These are phyloP conservation scores for Hycleus phaleratus DNA, from an alignment of 1,140 invertebrate species.

Conservation along the genomic window DNA sequence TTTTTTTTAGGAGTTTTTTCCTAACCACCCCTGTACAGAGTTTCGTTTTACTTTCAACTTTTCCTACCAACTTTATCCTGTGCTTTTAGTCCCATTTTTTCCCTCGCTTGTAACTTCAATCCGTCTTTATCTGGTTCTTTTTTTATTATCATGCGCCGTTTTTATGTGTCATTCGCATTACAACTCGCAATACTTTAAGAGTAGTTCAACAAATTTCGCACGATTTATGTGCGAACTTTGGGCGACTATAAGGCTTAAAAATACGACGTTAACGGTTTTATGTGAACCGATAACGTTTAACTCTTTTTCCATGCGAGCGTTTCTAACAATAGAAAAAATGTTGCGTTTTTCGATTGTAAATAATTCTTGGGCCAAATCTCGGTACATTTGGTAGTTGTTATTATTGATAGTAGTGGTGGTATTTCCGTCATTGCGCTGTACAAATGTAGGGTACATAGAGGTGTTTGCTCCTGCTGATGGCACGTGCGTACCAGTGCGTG, in stretches of 20 bases:
- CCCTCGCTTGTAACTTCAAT: too few relatives aligned
- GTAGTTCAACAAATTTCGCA: slow-evolving; percentile 12
- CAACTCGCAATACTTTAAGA: slow-evolving; percentile 14
- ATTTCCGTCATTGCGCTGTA: slow-evolving; percentile 15
- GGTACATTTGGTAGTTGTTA: too few relatives aligned
- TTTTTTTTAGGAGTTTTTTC: slow-evolving; percentile 8
- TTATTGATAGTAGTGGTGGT: neutral
- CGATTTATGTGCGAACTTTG: slow-evolving; percentile 15
- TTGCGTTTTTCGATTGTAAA: too few relatives aligned
- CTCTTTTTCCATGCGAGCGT: too few relatives aligned
- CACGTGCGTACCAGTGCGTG: slow-evolving; percentile 9
- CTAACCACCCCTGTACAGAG: neutral
- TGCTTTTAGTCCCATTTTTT: slow-evolving; percentile 8
- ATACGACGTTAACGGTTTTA: neutral
- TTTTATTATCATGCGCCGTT: slow-evolving; percentile 8
- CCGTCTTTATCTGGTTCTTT: neutral
- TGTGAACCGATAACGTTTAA: too few relatives aligned
- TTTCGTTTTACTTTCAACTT: neutral
- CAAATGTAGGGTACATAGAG: slow-evolving; percentile 15
- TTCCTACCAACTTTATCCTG: slow-evolving; percentile 3
- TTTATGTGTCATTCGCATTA: slow-evolving; percentile 19
- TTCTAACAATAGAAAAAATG: too few relatives aligned
- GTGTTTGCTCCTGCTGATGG: slow-evolving; percentile 9
- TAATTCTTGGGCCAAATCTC: too few relatives aligned
- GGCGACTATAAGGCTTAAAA: slow-evolving; percentile 10